Conservation (phyloP, 1,140 invertebrate genomes). For the Telenomus remus region DNA sequence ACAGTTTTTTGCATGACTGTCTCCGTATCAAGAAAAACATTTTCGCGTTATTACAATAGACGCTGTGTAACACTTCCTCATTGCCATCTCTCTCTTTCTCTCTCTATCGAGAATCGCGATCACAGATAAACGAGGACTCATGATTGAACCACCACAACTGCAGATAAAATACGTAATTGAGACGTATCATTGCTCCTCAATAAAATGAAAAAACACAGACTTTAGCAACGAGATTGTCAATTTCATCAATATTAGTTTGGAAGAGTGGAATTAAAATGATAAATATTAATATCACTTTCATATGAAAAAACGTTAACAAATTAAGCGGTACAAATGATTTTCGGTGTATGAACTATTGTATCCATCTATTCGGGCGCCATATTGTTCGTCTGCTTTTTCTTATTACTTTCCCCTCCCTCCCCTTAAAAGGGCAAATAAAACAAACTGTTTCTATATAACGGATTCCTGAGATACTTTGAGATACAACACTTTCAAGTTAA, state of each 20-base stretch:
- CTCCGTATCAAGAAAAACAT: slow-evolving; percentile 39
- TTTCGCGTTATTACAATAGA: slow-evolving; percentile 35
- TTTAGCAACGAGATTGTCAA: no score
- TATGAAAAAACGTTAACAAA: no score
- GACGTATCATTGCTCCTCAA: slow-evolving; percentile 28
- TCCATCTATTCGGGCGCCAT: slow-evolving; percentile 8
- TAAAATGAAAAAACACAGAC: background rate
- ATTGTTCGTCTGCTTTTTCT: slow-evolving; percentile 27
- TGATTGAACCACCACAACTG: slow-evolving; percentile 13
- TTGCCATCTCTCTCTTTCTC: slow-evolving; percentile 24
- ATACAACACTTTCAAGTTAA: background rate
- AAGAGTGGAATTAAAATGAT: no score
- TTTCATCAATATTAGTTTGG: no score
- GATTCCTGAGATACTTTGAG: slow-evolving; percentile 3
- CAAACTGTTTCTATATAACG: slow-evolving; percentile 29
- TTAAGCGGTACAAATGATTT: slow-evolving; percentile 6
- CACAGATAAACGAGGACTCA: slow-evolving; percentile 11
- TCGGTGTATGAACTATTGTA: slow-evolving; percentile 11
- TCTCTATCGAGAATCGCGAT: background rate
- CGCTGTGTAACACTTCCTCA: slow-evolving; percentile 34
- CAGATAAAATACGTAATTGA: slow-evolving; percentile 24
- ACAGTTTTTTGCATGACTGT: slow-evolving; percentile 42
- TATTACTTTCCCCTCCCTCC: background rate
- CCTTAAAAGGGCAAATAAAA: slow-evolving; percentile 27
- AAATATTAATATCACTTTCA: no score